Evolutionary conservation across 2,797 vertebrate genomes (phyloP), one percentile per base, ranked within the genome.

Genomic region (Pseudochirops corinnae): DNA sequence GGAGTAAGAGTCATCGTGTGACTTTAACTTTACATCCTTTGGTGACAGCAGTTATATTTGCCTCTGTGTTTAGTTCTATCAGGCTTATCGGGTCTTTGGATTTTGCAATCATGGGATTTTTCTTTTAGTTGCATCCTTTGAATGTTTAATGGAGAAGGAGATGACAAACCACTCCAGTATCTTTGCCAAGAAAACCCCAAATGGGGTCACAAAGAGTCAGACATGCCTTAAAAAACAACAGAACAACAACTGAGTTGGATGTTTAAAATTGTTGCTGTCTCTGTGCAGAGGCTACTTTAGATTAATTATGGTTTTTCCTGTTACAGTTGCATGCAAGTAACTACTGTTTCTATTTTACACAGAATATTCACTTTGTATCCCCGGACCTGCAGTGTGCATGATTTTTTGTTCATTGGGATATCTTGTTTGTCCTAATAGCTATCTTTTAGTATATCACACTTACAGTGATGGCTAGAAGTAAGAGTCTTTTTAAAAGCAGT

Each of bases 401-500:
- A 10, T 24, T 91, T 26, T 91, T 94, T 82, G 50, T 94, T 94
- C 82, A 56, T 94, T 90, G 90, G 82, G 1, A 56, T 96, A 93
- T 90, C 56, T 24, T 94, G 0, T 94, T 3, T 95, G 5, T 94
- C 55, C 39, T 95, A 95, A 90, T 90, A 94, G 62, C 6, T 55
- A 13, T n/a, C n/a, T 87, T 52, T 90, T 57, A 93, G 91, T 57
- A 87, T 60, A 90, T 94, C 53, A 26, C 93, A 1, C 74, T 95
- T 95, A 62, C 29, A 93, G 74, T 82, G 21, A 95, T 94, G 60
- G 93, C 82, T 92, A 94, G 56, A 50, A 55, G 56, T 96, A 11
- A 91, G 26, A 60, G 10, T 93, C 93, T 93, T 92, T 97, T 91
- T 97, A 94, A 94, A 98, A 97, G 53, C 93, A 55, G 91, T 97